These are phyloP conservation scores for Pithys albifrons DNA, from an alignment of 2,113 vertebrate species.

Conservation along the genomic window DNA sequence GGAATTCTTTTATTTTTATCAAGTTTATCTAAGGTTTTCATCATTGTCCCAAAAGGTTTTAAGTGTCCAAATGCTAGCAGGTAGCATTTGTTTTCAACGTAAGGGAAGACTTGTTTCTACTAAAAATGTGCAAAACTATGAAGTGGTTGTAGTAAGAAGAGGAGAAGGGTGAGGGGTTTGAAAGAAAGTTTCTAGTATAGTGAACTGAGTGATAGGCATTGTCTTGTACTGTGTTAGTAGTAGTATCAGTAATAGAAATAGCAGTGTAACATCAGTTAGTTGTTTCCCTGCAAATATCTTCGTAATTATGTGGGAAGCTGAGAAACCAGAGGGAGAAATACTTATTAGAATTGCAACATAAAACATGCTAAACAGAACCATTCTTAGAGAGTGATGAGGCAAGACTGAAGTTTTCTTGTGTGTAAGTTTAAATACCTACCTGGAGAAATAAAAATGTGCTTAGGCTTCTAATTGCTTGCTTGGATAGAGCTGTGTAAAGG, in stretches of 20 bases:
- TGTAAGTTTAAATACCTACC: constrained; percentile 42
- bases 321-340: constrained; percentile 6
- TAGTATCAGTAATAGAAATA: not conserved
- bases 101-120: constrained; percentile 16
- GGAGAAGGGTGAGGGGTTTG: not conserved
- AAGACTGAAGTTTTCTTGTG: constrained; percentile 42
- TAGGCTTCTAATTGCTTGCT: constrained; percentile 68
- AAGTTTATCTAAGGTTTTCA: not conserved
- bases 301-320: constrained; percentile 35
- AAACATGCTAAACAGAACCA: constrained; percentile 37
- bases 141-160: not conserved
- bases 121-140: not conserved
- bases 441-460: constrained; percentile 59
- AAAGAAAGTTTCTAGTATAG: not conserved
- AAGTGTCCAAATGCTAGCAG: constrained; percentile 10
- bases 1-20: not conserved
- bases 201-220: not conserved
- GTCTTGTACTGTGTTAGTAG: not conserved
- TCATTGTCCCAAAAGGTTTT: not conserved
- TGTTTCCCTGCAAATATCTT: constrained; percentile 12
- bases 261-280: not conserved
- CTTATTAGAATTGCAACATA: constrained; percentile 31
- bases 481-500: constrained; percentile 49
- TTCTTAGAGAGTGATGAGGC: constrained; percentile 59
- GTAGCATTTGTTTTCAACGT: constrained; percentile 32